Conservation (phyloP, 1,140 invertebrate genomes). For the Adoxophyes honmai region DNA sequence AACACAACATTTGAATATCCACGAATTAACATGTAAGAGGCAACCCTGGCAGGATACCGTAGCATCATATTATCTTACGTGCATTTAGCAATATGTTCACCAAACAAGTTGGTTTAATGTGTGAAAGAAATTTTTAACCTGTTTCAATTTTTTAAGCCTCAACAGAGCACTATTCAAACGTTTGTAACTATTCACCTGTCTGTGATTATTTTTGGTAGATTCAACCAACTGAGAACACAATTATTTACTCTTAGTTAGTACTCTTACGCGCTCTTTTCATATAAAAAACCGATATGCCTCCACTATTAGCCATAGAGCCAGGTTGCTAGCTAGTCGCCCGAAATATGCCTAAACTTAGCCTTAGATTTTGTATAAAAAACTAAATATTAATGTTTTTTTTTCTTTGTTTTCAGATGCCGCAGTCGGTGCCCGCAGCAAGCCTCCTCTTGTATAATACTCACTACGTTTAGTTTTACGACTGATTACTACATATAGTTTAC, state of each 20-base stretch:
- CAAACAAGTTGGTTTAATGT: constrained; percentile 24
- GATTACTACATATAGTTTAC: constrained; percentile 52
- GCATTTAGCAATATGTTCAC: constrained; percentile 38
- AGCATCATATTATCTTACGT: constrained; percentile 45
- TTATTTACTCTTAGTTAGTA: no score
- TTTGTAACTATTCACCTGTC: neutral
- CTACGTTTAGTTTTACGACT: constrained; percentile 60
- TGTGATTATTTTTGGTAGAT: no score
- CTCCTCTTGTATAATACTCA: constrained; percentile 54
- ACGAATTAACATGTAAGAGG: no score
- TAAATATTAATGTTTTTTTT: constrained; percentile 18
- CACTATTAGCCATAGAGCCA: no score
- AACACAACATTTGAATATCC: no score
- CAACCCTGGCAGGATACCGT: neutral
- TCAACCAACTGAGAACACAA: no score
- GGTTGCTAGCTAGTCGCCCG: no score
- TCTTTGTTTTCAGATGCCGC: constrained; percentile 43
- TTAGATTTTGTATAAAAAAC: no score
- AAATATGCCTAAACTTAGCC: no score
- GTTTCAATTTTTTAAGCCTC: constrained; percentile 13
- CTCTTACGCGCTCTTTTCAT: no score
- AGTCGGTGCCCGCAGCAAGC: constrained; percentile 24
- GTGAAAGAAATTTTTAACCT: constrained; percentile 16
- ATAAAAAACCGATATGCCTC: no score
- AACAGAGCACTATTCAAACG: neutral